These are phyloP conservation scores for Phyllotreta striolata DNA, from an alignment of 2,888 invertebrate species.

Conservation along the genomic window DNA sequence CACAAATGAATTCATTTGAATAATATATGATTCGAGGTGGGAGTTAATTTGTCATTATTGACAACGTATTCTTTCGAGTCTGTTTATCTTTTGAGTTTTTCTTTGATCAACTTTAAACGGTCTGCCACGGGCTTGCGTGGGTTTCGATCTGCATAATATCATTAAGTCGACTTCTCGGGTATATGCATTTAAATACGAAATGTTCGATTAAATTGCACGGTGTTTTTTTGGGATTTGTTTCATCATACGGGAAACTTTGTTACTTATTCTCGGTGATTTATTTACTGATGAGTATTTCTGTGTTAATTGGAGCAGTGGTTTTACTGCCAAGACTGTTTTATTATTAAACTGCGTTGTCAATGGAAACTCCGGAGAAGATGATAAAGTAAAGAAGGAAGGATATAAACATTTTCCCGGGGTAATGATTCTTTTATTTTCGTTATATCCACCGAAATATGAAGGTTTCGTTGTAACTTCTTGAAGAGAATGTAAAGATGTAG, in stretches of 20 bases:
- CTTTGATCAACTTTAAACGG: slow-evolving; percentile 51
- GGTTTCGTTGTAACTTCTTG: slow-evolving; percentile 16
- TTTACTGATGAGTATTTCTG: too few species aligned
- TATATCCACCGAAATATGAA: slow-evolving; percentile 15
- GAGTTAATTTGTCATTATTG: slow-evolving; percentile 32
- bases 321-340: not conserved
- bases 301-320: not conserved
- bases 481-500: slow-evolving; percentile 38
- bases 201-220: too few species aligned
- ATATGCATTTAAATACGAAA: slow-evolving; percentile 23
- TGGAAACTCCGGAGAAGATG: slow-evolving; percentile 3
- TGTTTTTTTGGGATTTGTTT: too few species aligned
- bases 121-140: slow-evolving; percentile 32
- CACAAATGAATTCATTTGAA: slow-evolving; percentile 27
- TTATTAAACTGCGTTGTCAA: slow-evolving; percentile 1
- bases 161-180: slow-evolving; percentile 46
- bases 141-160: slow-evolving; percentile 53
- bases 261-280: too few species aligned
- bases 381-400: slow-evolving; percentile 2
- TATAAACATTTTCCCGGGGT: slow-evolving; percentile 8
- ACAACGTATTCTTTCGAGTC: slow-evolving; percentile 37
- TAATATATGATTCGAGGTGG: slow-evolving; percentile 24
- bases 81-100: slow-evolving; percentile 46
- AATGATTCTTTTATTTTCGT: slow-evolving; percentile 16
- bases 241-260: too few species aligned